Conservation (phyloP, 2,113 vertebrate species). For the Cheirogaleus medius region DNA sequence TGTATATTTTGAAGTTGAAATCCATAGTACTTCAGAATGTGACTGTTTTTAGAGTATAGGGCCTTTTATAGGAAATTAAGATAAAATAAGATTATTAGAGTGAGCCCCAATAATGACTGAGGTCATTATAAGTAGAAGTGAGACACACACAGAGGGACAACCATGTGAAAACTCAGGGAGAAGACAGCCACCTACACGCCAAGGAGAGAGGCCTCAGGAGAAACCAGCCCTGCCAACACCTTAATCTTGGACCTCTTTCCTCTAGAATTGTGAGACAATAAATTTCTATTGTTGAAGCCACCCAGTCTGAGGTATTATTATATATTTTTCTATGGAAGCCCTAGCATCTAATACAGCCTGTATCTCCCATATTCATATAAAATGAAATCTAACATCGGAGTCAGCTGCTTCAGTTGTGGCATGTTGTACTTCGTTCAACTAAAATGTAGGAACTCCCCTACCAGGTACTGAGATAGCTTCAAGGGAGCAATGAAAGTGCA, state of each 20-base stretch:
- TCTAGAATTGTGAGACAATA: neutral
- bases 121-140: neutral
- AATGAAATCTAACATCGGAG: neutral
- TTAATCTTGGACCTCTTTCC: neutral
- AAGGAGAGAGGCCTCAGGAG: neutral
- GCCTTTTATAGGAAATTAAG: neutral
- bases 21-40: neutral
- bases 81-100: neutral
- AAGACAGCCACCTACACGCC: neutral
- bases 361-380: neutral
- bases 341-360: neutral
- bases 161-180: neutral
- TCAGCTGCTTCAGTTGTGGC: neutral
- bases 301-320: neutral
- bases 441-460: neutral
- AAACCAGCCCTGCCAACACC: neutral
- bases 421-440: neutral
- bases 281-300: neutral
- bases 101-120: neutral
- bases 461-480: neutral
- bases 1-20: neutral
- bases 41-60: neutral
- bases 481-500: neutral
- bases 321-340: neutral
- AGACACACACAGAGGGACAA: neutral